Evolutionary conservation across 2,113 vertebrate species (phyloP).

Genomic region (Otolemur garnettii): DNA sequence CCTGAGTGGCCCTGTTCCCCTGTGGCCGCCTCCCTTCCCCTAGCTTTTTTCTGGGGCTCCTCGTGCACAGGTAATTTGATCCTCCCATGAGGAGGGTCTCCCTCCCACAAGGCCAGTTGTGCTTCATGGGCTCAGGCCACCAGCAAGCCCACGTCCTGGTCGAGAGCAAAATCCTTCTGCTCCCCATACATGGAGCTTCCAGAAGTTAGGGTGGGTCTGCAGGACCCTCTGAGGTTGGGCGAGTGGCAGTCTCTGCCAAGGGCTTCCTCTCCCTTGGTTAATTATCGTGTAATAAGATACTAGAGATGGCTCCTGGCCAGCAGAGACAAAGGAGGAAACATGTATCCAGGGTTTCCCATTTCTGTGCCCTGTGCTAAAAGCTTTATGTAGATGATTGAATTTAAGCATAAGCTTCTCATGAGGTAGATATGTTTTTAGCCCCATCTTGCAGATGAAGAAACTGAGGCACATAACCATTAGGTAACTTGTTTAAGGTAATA

Average conservation of each 20-base stretch:
- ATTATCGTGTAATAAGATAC: not conserved
- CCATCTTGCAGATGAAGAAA: not conserved
- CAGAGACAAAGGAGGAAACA: not conserved
- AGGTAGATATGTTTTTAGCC: not conserved
- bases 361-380: not conserved
- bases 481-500: not conserved
- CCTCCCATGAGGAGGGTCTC: not conserved
- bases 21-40: fast-evolving
- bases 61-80: not conserved
- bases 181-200: not conserved
- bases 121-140: not conserved
- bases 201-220: not conserved
- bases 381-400: not conserved
- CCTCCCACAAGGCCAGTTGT: not conserved
- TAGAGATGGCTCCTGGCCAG: not conserved
- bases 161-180: not conserved
- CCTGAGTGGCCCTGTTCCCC: not conserved
- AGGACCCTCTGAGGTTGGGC: not conserved
- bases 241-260: not conserved
- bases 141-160: fast-evolving
- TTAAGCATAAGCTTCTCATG: not conserved
- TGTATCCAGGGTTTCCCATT: not conserved
- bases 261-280: not conserved
- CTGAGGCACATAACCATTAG: not conserved
- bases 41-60: not conserved